Base-by-base conservation (phyloP, 2,888 invertebrate genomes). In the Mycalesis mineus region DNA sequence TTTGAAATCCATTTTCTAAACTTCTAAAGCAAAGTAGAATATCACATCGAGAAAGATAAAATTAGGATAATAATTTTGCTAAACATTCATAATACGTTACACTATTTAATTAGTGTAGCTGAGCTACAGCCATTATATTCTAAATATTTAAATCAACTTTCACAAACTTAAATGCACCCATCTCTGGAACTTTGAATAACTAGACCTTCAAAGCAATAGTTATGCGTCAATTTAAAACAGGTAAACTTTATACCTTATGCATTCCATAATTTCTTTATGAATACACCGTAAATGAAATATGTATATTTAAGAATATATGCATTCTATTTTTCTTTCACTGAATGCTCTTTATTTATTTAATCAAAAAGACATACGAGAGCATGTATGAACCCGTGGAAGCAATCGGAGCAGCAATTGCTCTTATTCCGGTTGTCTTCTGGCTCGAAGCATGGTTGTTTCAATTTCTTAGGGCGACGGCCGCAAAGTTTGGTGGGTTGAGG, bases 301-400 rank as follows among this genome's bases (percentile, higher is more conserved):
- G 22, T 22, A 22, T 22, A 22, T 22, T 22, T 22, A 22, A 22
- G 22, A 22, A 22, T 22, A 22, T 22, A 22, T 22, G 22, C 22
- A 22, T 22, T 22, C 22, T 22, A n/a, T n/a, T n/a, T 42, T 11
- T 22, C 22, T n/a, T 6, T n/a, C 2, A n/a, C n/a, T n/a, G n/a
- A n/a, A n/a, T 3, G 13, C 8, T 7, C 9, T 39, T 14, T 29
- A 39, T 13, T 52, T 52, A 68, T 68, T 90, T 80, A 91, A 75
- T 91, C 91, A 66, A 91, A 91, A 51, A 91, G 71, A 70, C 91
- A 91, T 65, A 91, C 85, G 40, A 91, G 80, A 13, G 88, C 91
- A 57, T 91, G 77, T 47, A 91, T 70, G 5, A 91, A 73, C 22
- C 89, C 87, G 47, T 91, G 90, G 36, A 89, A 86, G 64, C 91